Percentiles rank a stretch among this genome's conserved stretches.
Evolutionary conservation across 2,797 vertebrate genomes (phyloP).

Genomic region (Triplophysa yarkandensis): DNA sequence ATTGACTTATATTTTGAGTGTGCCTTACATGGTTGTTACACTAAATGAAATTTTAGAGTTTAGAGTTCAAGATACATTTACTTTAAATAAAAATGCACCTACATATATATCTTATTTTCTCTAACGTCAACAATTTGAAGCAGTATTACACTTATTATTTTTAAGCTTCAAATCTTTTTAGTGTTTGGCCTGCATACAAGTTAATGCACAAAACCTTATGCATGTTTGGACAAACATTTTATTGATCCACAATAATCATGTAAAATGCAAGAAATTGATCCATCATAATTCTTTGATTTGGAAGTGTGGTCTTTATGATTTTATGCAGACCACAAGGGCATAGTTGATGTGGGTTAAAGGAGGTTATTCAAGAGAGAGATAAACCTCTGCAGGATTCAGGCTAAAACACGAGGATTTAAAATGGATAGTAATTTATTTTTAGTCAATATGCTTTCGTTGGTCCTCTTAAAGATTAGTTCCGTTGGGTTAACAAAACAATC

Average conservation of each 20-base stretch:
- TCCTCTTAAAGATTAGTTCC: constrained; percentile 3
- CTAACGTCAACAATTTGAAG: no score
- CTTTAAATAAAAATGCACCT: no score
- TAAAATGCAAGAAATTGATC: neutral
- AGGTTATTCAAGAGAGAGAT: constrained; percentile 3
- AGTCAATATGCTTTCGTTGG: constrained; percentile 29
- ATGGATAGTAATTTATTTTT: constrained; percentile 7
- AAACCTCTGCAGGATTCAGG: neutral
- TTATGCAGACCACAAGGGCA: constrained; percentile 21
- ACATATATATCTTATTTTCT: no score
- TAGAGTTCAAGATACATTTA: no score
- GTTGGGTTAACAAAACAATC: constrained; percentile 1
- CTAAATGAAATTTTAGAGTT: no score
- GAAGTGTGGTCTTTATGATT: constrained; percentile 19
- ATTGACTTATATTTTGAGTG: no score
- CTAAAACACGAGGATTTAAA: constrained; percentile 25
- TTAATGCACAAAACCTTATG: no score
- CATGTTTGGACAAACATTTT: neutral
- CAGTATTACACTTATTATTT: no score
- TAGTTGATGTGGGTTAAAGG: neutral
- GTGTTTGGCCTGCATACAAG: no score
- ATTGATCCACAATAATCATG: neutral
- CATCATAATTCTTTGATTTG: neutral
- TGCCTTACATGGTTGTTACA: no score
- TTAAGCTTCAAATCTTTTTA: no score